Evolutionary conservation across 2,888 invertebrate species (phyloP).

Genomic region (Acleris sparsana): DNA sequence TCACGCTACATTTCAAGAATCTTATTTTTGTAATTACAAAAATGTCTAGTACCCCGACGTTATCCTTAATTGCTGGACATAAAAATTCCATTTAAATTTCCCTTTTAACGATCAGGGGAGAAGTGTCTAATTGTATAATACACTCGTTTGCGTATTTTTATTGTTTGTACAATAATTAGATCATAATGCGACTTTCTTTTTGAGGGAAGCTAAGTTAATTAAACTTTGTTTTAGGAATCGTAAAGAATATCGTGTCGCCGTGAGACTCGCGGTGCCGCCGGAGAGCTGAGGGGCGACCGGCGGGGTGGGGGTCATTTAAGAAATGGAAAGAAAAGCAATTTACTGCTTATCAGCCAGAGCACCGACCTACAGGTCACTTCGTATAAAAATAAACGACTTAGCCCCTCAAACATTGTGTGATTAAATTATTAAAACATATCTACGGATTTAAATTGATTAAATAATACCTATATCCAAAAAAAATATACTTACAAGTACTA

Average conservation of each 20-base stretch:
- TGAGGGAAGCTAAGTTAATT: slow-evolving; percentile 70
- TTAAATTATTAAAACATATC: slow-evolving; percentile 33
- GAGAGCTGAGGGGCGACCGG: slow-evolving; percentile 45
- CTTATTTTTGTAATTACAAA: slow-evolving; percentile 84
- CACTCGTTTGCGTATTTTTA: slow-evolving; percentile 84
- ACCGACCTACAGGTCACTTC: slow-evolving; percentile 65
- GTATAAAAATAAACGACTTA: slow-evolving; percentile 59
- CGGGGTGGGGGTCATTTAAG: slow-evolving; percentile 69
- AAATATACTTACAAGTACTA: too few species aligned
- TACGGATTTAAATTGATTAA: too few species aligned
- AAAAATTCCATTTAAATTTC: slow-evolving; percentile 85
- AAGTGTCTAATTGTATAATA: slow-evolving; percentile 84
- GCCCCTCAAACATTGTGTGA: slow-evolving; percentile 51
- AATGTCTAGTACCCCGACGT: slow-evolving; percentile 83
- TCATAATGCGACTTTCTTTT: slow-evolving; percentile 78
- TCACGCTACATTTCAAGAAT: slow-evolving; percentile 84
- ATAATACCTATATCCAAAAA: too few species aligned
- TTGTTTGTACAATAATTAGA: slow-evolving; percentile 82
- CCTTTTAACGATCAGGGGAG: slow-evolving; percentile 82
- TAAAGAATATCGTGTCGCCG: slow-evolving; percentile 64
- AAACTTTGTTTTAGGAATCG: slow-evolving; percentile 71
- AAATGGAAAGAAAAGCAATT: slow-evolving; percentile 81
- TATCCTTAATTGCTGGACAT: slow-evolving; percentile 84
- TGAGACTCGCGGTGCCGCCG: slow-evolving; percentile 55
- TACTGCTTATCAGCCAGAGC: slow-evolving; percentile 75